Evolutionary conservation across 2,888 invertebrate genomes (phyloP).

Genomic region (Lacanobia oleracea): DNA sequence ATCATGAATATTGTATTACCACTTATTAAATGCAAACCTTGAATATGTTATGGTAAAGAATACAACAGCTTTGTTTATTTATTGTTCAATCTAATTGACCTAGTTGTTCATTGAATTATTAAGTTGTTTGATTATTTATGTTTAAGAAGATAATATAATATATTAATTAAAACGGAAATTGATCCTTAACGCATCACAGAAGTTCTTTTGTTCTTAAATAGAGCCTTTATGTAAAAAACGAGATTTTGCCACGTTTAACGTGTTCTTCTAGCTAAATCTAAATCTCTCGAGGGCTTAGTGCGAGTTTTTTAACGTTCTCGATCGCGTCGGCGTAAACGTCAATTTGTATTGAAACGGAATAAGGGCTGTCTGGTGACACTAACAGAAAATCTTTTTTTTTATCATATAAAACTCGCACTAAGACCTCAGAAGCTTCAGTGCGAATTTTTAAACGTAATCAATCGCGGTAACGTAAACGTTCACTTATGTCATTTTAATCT

Average conservation of each 20-base stretch:
- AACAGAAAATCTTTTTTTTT: too few relatives aligned
- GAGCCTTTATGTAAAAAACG: background rate
- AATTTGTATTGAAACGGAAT: too few relatives aligned
- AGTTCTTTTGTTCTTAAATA: background rate
- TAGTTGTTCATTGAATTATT: slow-evolving; percentile 17
- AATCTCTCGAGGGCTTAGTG: background rate
- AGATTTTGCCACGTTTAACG: background rate
- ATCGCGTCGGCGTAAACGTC: too few relatives aligned
- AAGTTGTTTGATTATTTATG: slow-evolving; percentile 18
- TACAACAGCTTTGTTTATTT: slow-evolving; percentile 19
- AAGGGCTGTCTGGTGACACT: too few relatives aligned
- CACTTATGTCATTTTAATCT: too few relatives aligned
- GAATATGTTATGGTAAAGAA: slow-evolving; percentile 14
- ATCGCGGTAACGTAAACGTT: too few relatives aligned
- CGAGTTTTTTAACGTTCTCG: too few relatives aligned
- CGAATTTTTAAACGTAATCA: too few relatives aligned
- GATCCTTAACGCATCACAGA: background rate
- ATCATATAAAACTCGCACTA: too few relatives aligned
- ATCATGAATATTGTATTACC: slow-evolving; percentile 29
- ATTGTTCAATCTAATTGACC: slow-evolving; percentile 24
- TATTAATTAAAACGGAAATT: slow-evolving; percentile 8
- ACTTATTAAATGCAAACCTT: slow-evolving; percentile 26
- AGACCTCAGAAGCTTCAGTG: too few relatives aligned
- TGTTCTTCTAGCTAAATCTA: background rate
- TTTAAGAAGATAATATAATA: slow-evolving; percentile 12